Base-by-base conservation (phyloP, 2,797 vertebrate genomes). In the Siniperca undulata region DNA sequence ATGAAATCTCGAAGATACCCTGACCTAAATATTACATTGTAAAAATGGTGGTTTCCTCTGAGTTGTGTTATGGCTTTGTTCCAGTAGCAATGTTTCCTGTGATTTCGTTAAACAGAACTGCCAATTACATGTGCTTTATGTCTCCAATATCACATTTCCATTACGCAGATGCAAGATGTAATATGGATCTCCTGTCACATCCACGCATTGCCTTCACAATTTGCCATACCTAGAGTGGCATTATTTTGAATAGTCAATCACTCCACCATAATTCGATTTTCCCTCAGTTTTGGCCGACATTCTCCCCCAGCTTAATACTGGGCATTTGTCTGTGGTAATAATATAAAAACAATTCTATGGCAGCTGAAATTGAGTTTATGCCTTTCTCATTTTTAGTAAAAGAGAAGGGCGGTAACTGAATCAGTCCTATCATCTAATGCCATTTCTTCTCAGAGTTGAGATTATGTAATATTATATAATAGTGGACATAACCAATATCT, bases 101-200 rank as follows among this genome's bases (percentile, higher is more conserved):
- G 85, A 87, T 92, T 86, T 75, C 42, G 65, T 90, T 86, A 88
- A 91, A 91, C 84, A 80, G 59, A 88, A 88, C 85, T 94, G 94
- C 87, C 93, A 95, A 94, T 95, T 94, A 93, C 83, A 85, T 53
- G 78, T 93, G 90, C 88, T 96, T 94, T 93, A 95, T 95, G 93
- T 91, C 82, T 92, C 89, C 86, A 95, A 95, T 96, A 94, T 93
- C 89, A 85, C 85, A 87, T 92, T 94, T 95, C 94, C 92, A 95
- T 96, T 94, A 93, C 89, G 74, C 86, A 89, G 91, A 94, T 88
- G 88, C 83, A 88, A 84, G 89, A 92, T 91, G 86, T 88, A 70
- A 90, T 92, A 92, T 94, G 86, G 89, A 94, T 94, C 87, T 91
- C 83, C 86, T 92, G 92, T 92, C 92, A 91, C 27, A 78, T 68